Evolutionary conservation across 2,888 invertebrate species (phyloP), one percentile per base, ranked within the genome.

Genomic region (Scaptomyza caliginosa): DNA sequence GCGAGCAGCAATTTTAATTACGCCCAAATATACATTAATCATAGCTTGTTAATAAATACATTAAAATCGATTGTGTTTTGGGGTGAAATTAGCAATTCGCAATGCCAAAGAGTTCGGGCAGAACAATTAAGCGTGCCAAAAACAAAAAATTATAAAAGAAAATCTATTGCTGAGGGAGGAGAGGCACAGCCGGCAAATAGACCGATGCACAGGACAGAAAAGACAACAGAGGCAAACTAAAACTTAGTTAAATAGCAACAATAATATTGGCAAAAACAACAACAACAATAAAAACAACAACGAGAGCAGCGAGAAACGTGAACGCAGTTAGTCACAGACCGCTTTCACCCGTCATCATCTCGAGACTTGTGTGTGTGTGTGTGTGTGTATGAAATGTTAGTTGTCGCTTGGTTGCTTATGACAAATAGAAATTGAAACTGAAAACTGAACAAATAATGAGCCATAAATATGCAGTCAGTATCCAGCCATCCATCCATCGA

Each of bases 391-490:
- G 13, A 64, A 73, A 62, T 49, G 56, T 52, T 58, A 51, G 64
- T 71, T 62, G 85, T 50, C 38, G 50, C 64, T 64, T 76, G 62
- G 50, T 42, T 45, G 69, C 48, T 28, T 32, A 32, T 54, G 62
- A 66, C 74, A 88, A 88, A 83, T 83, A 83, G 87, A 81, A 81
- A 81, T 69, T 65, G 77, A 83, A 82, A 86, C 86, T 70, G 55
- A 83, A 68, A 80, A 80, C 87, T 71, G 54, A 74, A 67, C 85
- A 88, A 88, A 88, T 86, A 83, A 88, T 88, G 88, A 86, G 82
- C 63, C 85, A 84, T 88, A 84, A 86, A 86, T 85, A 83, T 86
- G 81, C 82, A 82, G 68, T 50, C 45, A 55, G 48, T 49, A 64
- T 28, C 58, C 65, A 50, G 43, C 11, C 43, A 54, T 24, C 57